Evolutionary conservation across 2,888 invertebrate genomes (phyloP).

Genomic region (Trachelus troglodyta): DNA sequence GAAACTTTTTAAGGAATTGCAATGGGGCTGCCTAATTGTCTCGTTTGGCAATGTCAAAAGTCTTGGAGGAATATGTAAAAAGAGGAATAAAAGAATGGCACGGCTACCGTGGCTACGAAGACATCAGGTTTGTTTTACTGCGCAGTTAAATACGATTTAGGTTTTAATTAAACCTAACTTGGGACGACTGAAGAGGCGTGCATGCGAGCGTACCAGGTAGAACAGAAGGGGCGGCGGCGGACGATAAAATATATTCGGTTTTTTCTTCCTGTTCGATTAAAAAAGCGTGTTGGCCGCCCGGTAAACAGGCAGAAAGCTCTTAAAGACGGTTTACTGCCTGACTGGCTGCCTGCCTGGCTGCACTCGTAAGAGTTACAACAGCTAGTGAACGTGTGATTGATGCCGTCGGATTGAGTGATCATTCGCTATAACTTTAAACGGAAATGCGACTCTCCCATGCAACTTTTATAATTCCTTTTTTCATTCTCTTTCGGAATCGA

Average conservation of each 20-base stretch:
- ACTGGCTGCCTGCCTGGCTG: slow-evolving; percentile 25
- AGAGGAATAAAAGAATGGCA: neutral
- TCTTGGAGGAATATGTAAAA: neutral
- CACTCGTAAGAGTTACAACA: slow-evolving; percentile 41
- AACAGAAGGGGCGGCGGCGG: slow-evolving; percentile 8
- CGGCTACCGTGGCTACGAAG: slow-evolving; percentile 5
- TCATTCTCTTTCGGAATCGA: neutral
- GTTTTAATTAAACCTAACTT: slow-evolving; percentile 58
- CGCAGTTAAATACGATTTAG: slow-evolving; percentile 57
- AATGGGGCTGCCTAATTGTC: neutral
- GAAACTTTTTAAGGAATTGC: neutral
- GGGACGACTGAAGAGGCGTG: slow-evolving; percentile 40
- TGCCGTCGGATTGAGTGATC: slow-evolving; percentile 59
- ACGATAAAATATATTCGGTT: slow-evolving; percentile 45
- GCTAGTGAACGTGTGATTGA: slow-evolving; percentile 55
- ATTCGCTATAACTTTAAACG: slow-evolving; percentile 46
- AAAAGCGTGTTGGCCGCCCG: slow-evolving; percentile 30
- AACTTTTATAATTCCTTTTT: neutral
- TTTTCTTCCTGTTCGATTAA: slow-evolving; percentile 36
- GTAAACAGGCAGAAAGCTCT: slow-evolving; percentile 53
- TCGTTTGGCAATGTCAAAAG: neutral
- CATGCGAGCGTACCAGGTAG: slow-evolving; percentile 35
- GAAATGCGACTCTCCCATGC: slow-evolving; percentile 8
- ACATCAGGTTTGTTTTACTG: slow-evolving; percentile 54
- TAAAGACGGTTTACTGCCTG: slow-evolving; percentile 55